phyloP scores from a whole-genome alignment of 2,888 invertebrate genomes.

The Toxonevra muliebris region DNA sequence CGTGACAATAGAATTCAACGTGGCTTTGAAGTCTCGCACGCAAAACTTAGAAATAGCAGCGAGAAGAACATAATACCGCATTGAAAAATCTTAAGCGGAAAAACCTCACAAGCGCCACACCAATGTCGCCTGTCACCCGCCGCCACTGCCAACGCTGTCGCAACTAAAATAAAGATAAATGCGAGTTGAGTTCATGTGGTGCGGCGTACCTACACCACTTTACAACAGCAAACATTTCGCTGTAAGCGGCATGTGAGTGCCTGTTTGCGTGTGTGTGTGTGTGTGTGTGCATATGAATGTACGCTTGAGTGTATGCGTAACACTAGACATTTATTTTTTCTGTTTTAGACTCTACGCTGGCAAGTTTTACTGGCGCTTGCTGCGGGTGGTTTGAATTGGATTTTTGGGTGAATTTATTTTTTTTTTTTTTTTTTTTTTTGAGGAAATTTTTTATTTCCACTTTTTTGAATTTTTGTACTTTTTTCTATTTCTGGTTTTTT shows the following conservation, averaged over 20 bases:
- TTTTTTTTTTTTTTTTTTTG: conserved; percentile 1
- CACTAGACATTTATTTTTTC: too few relatives aligned
- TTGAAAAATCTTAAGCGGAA: too few relatives aligned
- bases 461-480: too few relatives aligned
- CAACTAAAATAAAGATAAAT: conserved; percentile 54
- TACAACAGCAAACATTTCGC: not conserved
- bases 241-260: conserved; percentile 19
- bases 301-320: too few relatives aligned
- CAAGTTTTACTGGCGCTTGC: conserved; percentile 46
- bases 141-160: too few relatives aligned
- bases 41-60: too few relatives aligned
- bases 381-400: conserved; percentile 24
- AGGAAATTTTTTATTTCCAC: too few relatives aligned
- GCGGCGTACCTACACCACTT: not conserved
- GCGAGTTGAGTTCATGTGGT: conserved; percentile 49
- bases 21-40: too few relatives aligned
- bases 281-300: conserved; percentile 38
- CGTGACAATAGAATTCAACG: not conserved
- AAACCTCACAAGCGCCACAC: not conserved
- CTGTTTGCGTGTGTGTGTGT: conserved; percentile 28
- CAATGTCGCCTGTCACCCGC: conserved; percentile 38
- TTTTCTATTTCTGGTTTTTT: too few relatives aligned
- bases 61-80: too few relatives aligned
- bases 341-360: conserved; percentile 5
- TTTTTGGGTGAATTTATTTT: conserved; percentile 15